phyloP scores from a whole-genome alignment of 2,888 invertebrate species.

The Diaperis boleti region DNA sequence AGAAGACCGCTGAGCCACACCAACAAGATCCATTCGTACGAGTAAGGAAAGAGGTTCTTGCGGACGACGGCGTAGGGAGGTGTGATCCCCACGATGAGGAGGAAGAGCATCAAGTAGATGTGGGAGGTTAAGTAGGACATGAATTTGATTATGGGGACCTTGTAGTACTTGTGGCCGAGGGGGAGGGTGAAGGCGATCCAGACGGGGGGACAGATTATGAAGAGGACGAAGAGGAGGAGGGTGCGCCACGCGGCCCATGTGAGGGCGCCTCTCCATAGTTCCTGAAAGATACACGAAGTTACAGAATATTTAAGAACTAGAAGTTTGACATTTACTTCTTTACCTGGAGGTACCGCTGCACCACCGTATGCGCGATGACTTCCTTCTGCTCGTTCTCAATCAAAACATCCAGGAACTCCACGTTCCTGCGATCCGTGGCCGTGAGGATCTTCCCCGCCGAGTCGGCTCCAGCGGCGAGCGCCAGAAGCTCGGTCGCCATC shows the following conservation, averaged over 20 bases:
- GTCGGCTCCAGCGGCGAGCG: conserved; percentile 93
- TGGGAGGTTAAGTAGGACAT: conserved; percentile 99
- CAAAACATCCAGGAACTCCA: conserved; percentile 94
- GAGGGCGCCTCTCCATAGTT: conserved; percentile 97
- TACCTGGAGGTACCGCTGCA: conserved; percentile 95
- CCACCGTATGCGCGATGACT: conserved; percentile 96
- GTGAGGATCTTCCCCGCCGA: conserved; percentile 95
- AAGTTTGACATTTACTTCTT: conserved; percentile 66
- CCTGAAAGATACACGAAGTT: conserved; percentile 70
- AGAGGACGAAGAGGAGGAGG: conserved; percentile 90
- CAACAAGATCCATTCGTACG: conserved; percentile 96
- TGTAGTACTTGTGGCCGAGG: conserved; percentile 94
- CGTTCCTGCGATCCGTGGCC: conserved; percentile 93
- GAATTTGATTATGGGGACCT: conserved; percentile 99
- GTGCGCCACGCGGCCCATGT: conserved; percentile 97
- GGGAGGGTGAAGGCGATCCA: conserved; percentile 97
- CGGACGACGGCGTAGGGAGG: conserved; percentile 88
- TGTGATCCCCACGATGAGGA: conserved; percentile 90
- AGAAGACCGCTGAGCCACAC: conserved; percentile 95
- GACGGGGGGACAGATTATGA: conserved; percentile 94
- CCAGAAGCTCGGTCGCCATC: conserved; percentile 96
- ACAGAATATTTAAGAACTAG: no score
- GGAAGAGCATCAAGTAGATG: conserved; percentile 94
- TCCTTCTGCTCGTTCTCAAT: conserved; percentile 99
- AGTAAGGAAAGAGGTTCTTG: conserved; percentile 85